phyloP scores from a whole-genome alignment of 2,888 invertebrate genomes.

The Altica lythri region DNA sequence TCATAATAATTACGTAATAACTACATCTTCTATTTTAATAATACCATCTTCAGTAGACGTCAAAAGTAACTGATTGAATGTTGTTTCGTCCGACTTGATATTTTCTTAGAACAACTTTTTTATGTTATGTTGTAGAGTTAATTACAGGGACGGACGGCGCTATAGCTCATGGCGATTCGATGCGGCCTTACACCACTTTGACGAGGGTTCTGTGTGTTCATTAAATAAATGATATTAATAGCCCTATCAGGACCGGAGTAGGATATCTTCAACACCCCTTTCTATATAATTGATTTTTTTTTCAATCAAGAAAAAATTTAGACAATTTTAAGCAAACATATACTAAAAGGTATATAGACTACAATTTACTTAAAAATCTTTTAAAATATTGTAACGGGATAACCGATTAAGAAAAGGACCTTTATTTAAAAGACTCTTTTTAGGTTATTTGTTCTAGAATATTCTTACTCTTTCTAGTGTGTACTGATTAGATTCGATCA shows the following conservation, averaged over 20 bases:
- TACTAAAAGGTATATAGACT: too few relatives aligned
- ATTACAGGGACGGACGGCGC: slow-evolving; percentile 28
- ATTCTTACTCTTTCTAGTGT: too few relatives aligned
- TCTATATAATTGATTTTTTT: too few relatives aligned
- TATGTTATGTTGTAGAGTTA: slow-evolving; percentile 26
- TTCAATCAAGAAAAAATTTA: too few relatives aligned
- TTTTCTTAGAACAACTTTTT: slow-evolving; percentile 23
- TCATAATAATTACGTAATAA: slow-evolving; percentile 10
- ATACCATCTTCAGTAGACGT: slow-evolving; percentile 15
- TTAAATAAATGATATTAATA: slow-evolving; percentile 42
- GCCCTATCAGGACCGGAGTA: slow-evolving; percentile 24
- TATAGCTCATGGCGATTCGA: slow-evolving; percentile 26
- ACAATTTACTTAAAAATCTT: too few relatives aligned
- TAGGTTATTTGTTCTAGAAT: too few relatives aligned
- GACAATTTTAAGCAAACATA: too few relatives aligned
- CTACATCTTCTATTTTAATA: slow-evolving; percentile 16
- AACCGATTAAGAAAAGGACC: too few relatives aligned
- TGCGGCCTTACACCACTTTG: slow-evolving; percentile 19
- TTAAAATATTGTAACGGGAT: too few relatives aligned
- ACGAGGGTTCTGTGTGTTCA: slow-evolving; percentile 25
- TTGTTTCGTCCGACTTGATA: slow-evolving; percentile 12
- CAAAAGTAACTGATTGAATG: slow-evolving; percentile 26
- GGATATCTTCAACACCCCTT: too few relatives aligned
- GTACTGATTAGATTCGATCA: too few relatives aligned
- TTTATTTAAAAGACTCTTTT: too few relatives aligned